Base-by-base conservation (phyloP, 2,113 vertebrate species). In the Zosterops pallidus region DNA sequence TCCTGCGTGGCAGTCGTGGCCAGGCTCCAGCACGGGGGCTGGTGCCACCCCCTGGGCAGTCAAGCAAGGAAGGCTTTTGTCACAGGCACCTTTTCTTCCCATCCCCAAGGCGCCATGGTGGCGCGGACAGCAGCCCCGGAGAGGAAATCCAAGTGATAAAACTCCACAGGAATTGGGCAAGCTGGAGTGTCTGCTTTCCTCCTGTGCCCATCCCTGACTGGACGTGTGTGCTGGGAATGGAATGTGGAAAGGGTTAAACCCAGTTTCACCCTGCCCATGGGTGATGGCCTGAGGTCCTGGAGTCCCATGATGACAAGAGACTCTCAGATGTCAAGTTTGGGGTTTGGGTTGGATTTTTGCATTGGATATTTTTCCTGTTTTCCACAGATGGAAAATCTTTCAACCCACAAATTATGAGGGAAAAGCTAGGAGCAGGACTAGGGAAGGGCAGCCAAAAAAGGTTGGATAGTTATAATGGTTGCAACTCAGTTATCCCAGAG, bases 1-100 rank as follows among this genome's bases (percentile, higher is more conserved):
- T 50, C 33, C 88, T 23, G 79, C 82, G 2, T 24, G 5, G 74
- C 15, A 5, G 63, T 65, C 2, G 0, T 88, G 86, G 96, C 90
- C 14, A 5, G 68, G 86, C 12, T 88, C 92, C 96, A 96, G 86
- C 1, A 1, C 6, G 2, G 76, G 82, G 72, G 31, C 63, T 81
- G 94, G 80, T 60, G 83, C 82, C 21, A 53, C 68, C 68, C 76
- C 77, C 65, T 0, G 9, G 28, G 59, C 22, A 23, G 46, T 77
- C 52, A 62, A 80, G 86, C 33, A 1, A 77, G 71, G 86, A 80
- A 80, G n/a, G 50, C 49, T 94, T 96, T 96, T 96, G 94, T 95
- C 49, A 1, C 3, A 0, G 69, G 33, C 17, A 4, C 60, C 77
- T 91, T 93, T 83, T 92, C 74, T 82, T 74, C 25, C 65, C 10